phyloP scores from a whole-genome alignment of 2,888 invertebrate genomes.

The Hipparchia semele region DNA sequence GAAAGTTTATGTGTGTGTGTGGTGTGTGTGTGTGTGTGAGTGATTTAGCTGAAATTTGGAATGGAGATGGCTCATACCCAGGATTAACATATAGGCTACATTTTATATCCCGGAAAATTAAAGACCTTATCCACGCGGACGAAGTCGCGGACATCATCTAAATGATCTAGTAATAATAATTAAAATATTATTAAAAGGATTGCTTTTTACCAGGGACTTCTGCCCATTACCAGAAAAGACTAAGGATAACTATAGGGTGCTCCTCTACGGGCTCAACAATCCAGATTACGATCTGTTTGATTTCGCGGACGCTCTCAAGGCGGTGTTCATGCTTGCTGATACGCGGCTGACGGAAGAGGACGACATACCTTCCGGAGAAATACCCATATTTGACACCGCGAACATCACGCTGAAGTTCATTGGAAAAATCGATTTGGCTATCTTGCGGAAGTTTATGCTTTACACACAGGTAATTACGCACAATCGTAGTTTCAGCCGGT shows the following conservation, averaged over 20 bases:
- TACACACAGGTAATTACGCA: conserved; percentile 83
- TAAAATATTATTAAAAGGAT: too few species aligned
- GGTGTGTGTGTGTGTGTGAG: too few species aligned
- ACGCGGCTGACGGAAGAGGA: conserved; percentile 85
- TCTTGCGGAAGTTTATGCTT: conserved; percentile 87
- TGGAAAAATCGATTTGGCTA: conserved; percentile 84
- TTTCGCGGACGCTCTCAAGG: conserved; percentile 86
- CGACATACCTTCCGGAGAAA: conserved; percentile 85
- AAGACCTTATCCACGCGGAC: too few species aligned
- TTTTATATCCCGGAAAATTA: too few species aligned
- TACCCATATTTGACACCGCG: conserved; percentile 88
- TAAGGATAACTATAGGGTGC: conserved; percentile 85
- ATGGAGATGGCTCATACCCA: too few species aligned
- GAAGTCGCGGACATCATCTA: too few species aligned
- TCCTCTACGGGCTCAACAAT: conserved; percentile 85
- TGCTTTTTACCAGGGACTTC: conserved; percentile 83
- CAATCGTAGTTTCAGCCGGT: too few species aligned
- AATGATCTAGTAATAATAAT: too few species aligned
- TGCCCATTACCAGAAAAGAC: conserved; percentile 86
- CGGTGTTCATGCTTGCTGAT: conserved; percentile 89
- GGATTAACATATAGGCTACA: too few species aligned
- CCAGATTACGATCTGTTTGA: conserved; percentile 85
- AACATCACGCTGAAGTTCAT: conserved; percentile 86
- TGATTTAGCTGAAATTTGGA: too few species aligned
- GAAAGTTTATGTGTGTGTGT: too few species aligned